Evolutionary conservation across 37 sponge, comb jelly and placozoan genomes (phyloP).

Genomic region (Cliona cf. orientalis): DNA sequence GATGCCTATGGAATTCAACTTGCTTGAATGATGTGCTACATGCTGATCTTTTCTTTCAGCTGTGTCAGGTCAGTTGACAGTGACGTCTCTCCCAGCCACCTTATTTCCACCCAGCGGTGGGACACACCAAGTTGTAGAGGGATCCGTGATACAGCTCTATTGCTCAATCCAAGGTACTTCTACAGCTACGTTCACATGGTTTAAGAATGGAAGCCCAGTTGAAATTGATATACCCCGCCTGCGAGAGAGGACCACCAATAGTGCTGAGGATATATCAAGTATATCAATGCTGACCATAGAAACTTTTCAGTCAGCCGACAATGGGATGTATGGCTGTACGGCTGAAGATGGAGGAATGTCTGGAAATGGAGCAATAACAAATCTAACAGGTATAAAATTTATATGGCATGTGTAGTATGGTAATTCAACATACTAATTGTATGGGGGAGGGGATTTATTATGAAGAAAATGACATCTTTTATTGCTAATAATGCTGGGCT

Average conservation of each 20-base stretch:
- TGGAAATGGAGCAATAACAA: neutral
- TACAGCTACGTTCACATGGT: constrained; percentile 30
- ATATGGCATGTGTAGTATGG: too few species aligned
- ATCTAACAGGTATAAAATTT: constrained; percentile 12
- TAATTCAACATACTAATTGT: too few species aligned
- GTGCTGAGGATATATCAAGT: neutral
- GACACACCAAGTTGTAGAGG: constrained; percentile 15
- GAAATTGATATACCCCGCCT: constrained; percentile 38
- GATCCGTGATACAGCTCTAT: constrained; percentile 40
- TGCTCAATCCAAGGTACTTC: constrained; percentile 5
- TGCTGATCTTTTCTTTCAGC: constrained; percentile 16
- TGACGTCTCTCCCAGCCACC: constrained; percentile 15
- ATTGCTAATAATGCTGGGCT: too few species aligned
- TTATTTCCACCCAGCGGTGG: neutral
- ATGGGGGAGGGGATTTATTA: too few species aligned
- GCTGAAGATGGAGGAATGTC: neutral
- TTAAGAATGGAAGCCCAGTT: constrained; percentile 4
- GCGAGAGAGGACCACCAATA: constrained; percentile 10
- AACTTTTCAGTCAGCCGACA: constrained; percentile 8
- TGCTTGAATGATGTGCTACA: too few species aligned
- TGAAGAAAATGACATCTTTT: too few species aligned
- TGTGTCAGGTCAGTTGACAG: neutral
- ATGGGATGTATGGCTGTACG: constrained; percentile 36
- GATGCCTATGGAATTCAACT: too few species aligned
- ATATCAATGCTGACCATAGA: constrained; percentile 27